Base-by-base conservation (phyloP, 2,113 vertebrate genomes). In the Phoxinus phoxinus region DNA sequence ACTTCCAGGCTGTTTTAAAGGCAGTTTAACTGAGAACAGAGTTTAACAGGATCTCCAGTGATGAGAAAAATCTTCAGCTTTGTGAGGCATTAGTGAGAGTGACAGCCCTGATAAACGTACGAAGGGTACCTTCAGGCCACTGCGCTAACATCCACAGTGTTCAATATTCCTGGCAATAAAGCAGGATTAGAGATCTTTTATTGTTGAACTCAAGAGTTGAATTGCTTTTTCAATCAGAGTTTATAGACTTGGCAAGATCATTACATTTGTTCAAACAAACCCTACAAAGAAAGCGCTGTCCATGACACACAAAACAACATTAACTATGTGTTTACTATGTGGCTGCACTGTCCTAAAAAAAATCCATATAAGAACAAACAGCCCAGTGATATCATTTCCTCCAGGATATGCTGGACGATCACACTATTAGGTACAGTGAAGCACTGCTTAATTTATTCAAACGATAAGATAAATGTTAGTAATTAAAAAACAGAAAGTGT, bases 21-120 rank as follows among this genome's bases (percentile, higher is more conserved):
- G 41, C n/a, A 41, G 32, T 79, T 79, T 78, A 78, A 78, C 76
- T 71, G 30, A 19, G 73, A 58, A 79, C 15, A 53, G 61, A 79
- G 15, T 69, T 79, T 21, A 79, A 46, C 91, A 91, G 89, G 91
- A 94, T 93, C 93, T 91, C 90, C 90, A 91, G 92, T 92, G 91
- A 94, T 94, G 94, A 94, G 92, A 91, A 91, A 93, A 93, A 93
- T 93, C 92, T 92, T 92, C 90, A 92, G 88, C 91, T 90, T 85
- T 85, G 88, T 91, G 92, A 80, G 85, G 86, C 27, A 79, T 86
- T 79, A 86, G 87, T 11, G 67, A 84, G 87, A 86, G 83, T 82
- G 85, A 85, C 85, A 83, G 85, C 35, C 81, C 80, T 89, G 84
- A 89, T 86, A 84, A 73, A 84, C 92, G 93, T 87, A 83, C 44